A percentile compares a stretch with the other conserved stretches of the same genome.
Conservation (phyloP, 2,888 invertebrate species). For the Hypena proboscidalis region DNA sequence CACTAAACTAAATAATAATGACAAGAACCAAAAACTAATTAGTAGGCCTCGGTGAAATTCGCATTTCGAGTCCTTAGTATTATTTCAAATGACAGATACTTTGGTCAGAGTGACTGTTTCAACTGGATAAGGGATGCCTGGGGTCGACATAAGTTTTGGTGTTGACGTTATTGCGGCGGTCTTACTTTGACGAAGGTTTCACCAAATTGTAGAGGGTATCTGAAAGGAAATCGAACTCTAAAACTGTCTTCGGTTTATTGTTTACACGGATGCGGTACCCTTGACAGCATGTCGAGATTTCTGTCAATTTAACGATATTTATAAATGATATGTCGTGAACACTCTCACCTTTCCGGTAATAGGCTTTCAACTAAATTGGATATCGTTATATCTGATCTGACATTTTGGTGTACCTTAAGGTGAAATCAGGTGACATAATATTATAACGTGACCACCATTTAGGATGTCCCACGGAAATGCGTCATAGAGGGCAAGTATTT, state of each 20-base stretch:
- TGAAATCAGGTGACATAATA: too few relatives aligned
- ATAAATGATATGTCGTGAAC: slow-evolving; percentile 33
- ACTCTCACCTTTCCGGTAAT: slow-evolving; percentile 12
- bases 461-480: too few relatives aligned
- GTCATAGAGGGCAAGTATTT: too few relatives aligned
- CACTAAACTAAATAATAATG: slow-evolving; percentile 29
- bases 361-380: slow-evolving; percentile 25
- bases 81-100: slow-evolving; percentile 71
- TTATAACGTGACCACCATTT: too few relatives aligned
- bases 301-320: slow-evolving; percentile 46
- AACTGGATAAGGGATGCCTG: slow-evolving; percentile 61
- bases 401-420: background rate
- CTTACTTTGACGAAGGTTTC: slow-evolving; percentile 79
- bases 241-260: slow-evolving; percentile 61
- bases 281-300: slow-evolving; percentile 43
- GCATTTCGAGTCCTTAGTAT: slow-evolving; percentile 47
- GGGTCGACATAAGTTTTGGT: slow-evolving; percentile 77
- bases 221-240: slow-evolving; percentile 62
- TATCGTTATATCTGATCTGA: slow-evolving; percentile 14
- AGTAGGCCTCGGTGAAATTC: slow-evolving; percentile 37
- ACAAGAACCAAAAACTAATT: slow-evolving; percentile 35
- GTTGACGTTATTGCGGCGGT: slow-evolving; percentile 72
- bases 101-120: slow-evolving; percentile 71
- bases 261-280: slow-evolving; percentile 52
- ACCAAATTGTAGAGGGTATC: slow-evolving; percentile 70